Conservation (phyloP, 2,888 invertebrate genomes). For the Resseliella maxima region DNA sequence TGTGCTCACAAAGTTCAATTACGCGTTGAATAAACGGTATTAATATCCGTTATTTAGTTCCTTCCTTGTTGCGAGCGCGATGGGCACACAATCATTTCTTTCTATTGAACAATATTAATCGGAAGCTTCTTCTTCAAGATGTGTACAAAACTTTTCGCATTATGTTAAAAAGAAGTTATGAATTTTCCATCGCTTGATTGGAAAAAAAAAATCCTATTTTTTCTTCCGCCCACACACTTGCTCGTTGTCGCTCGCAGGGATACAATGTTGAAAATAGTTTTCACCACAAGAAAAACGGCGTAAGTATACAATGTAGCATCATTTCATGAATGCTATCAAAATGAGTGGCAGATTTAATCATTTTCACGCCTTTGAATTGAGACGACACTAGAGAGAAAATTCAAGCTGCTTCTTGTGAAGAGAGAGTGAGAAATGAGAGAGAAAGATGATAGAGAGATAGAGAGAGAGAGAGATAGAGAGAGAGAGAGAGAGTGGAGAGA, state of each 20-base stretch:
- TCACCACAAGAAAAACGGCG: too few relatives aligned
- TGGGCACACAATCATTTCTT: background rate
- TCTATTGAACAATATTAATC: background rate
- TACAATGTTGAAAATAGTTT: background rate
- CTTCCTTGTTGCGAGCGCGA: background rate
- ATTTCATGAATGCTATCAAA: background rate
- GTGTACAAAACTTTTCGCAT: background rate
- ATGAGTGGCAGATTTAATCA: constrained; percentile 24
- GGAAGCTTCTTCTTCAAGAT: background rate
- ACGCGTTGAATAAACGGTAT: constrained; percentile 14
- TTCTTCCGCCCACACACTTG: background rate
- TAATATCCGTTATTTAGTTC: constrained; percentile 40
- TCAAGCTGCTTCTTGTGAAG: background rate
- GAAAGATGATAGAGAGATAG: too few relatives aligned
- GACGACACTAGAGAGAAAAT: background rate
- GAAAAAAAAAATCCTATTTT: background rate
- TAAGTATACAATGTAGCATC: background rate
- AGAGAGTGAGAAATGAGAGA: background rate
- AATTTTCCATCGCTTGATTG: constrained; percentile 4
- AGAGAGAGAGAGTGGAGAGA: too few relatives aligned
- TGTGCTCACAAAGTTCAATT: constrained; percentile 13
- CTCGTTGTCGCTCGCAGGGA: background rate
- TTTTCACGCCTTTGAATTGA: background rate
- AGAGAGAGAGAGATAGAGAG: too few relatives aligned
- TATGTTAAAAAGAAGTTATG: background rate